Base-by-base conservation (phyloP, 1,140 invertebrate species). In the Galendromus occidentalis region DNA sequence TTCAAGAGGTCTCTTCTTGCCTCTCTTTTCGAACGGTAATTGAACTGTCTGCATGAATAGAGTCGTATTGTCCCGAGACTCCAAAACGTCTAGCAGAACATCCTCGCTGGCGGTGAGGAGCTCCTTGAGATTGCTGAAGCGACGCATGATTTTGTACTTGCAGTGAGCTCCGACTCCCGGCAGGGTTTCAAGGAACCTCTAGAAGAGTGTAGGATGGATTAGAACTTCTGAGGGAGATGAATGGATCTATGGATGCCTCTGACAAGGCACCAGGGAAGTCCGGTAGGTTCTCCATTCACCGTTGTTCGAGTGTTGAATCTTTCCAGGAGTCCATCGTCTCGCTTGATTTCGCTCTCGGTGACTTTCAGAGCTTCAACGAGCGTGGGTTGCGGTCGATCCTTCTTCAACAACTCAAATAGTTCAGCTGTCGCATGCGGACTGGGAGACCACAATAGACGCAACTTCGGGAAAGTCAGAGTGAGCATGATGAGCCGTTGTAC, bases 381-480 rank as follows among this genome's bases (percentile, higher is more conserved):
- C 42, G 67, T 59, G 0, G 72, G 72, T 59, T 73, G 69, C 28
- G 70, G 70, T 64, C 69, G 69, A 42, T 66, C 68, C 70, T 76
- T 74, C 73, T 82, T 82, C 0, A 82, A 70, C 67, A 82, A 77
- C 74, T 94, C 87, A 77, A 98, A 96, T 33, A 97, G 77, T 79
- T 97, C 91, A 0, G 92, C 89, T 18, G 91, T 91, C 20, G 91
- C 91, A 76, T 91, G 88, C 0, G 93, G 90, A 75, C 85, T 91
- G 4, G 88, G 88, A 39, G 91, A 96, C 94, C 94, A 98, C 14
- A 98, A 84, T 7, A 97, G 77, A 69, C 88, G 83, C 29, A 98
- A 78, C 70, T 85, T 84, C 6, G 93, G 91, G 77, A 97, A 97
- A 76, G 96, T 90, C 68, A 97, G 77, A 0, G 92, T 96, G 0